A percentile compares a stretch with the other conserved stretches of the same genome.
phyloP scores from a whole-genome alignment of 2,113 vertebrate genomes.

The Xenopus tropicalis region UCB_Xtro_10.0 CM004444.2:21777001-21777500 shows the following conservation, averaged over 20 bases:
- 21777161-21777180: constrained; percentile 68
- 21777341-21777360: too few relatives aligned
- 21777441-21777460: too few relatives aligned
- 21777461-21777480: too few relatives aligned
- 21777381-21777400: too few relatives aligned
- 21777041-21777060: constrained; percentile 68
- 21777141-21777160: constrained; percentile 89
- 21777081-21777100: constrained; percentile 65
- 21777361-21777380: too few relatives aligned
- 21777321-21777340: too few relatives aligned
- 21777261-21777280: neutral
- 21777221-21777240: neutral
- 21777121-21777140: constrained; percentile 75
- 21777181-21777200: constrained; percentile 61
- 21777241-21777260: neutral
- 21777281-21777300: neutral
- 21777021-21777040: constrained; percentile 64
- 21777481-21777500: too few relatives aligned
- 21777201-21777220: neutral
- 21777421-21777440: too few relatives aligned
- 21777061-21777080: constrained; percentile 57
- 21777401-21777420: too few relatives aligned
- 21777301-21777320: neutral
- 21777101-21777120: constrained; percentile 66
- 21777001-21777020: constrained; percentile 75